Conservation (phyloP, 2,888 invertebrate genomes). For the Trilocha varians region DNA sequence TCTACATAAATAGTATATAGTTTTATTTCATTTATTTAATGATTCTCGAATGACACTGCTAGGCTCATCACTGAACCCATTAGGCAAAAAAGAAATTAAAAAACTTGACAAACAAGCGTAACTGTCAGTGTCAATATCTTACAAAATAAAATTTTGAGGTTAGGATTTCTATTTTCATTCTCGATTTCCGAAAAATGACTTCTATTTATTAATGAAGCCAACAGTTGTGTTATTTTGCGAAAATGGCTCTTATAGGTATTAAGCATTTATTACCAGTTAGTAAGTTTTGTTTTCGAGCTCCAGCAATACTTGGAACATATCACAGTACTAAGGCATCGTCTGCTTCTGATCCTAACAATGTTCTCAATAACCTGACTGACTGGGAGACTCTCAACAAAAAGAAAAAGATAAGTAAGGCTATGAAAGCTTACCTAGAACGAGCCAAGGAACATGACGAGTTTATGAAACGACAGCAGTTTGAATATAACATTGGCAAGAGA, state of each 20-base stretch:
- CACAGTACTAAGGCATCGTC: conserved; percentile 28
- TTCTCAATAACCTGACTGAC: conserved; percentile 41
- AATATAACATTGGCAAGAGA: conserved; percentile 92
- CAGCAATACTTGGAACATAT: conserved; percentile 21
- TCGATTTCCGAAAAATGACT: too few species aligned
- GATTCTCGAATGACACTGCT: too few species aligned
- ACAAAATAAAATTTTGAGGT: too few species aligned
- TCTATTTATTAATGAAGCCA: too few species aligned
- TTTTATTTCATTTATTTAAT: too few species aligned
- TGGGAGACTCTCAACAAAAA: conserved; percentile 64
- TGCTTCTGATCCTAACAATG: conserved; percentile 22
- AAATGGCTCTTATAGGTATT: conserved; percentile 35
- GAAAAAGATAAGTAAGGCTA: conserved; percentile 86
- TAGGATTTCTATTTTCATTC: too few species aligned
- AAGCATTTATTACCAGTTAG: conserved; percentile 34
- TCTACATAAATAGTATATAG: too few species aligned
- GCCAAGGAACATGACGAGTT: conserved; percentile 87
- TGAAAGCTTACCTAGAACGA: conserved; percentile 90
- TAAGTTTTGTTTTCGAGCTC: conserved; percentile 24
- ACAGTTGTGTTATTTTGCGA: too few species aligned
- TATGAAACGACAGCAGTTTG: conserved; percentile 82
- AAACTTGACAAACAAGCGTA: too few species aligned
- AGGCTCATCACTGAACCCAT: too few species aligned
- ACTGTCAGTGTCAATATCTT: too few species aligned
- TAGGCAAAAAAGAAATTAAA: too few species aligned